A percentile compares a stretch with the other conserved stretches of the same genome.
Evolutionary conservation across 2,797 vertebrate species (phyloP).

Genomic region (Mormyrops boulengeri): DNA sequence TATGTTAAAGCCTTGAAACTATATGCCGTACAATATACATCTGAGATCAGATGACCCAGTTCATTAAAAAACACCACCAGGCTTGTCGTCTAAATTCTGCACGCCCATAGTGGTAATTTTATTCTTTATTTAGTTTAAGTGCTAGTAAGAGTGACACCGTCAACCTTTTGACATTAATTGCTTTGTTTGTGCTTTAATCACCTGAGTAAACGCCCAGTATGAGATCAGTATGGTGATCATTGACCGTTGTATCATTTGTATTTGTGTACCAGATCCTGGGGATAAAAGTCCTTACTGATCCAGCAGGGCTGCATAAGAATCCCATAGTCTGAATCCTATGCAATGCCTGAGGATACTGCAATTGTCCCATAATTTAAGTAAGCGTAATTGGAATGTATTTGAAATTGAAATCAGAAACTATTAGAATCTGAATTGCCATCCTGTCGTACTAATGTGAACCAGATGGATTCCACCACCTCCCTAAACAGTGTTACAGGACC

Average conservation of each 20-base stretch:
- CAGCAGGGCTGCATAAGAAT: background rate
- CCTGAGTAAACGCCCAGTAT: background rate
- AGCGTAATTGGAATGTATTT: constrained; percentile 11
- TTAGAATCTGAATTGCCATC: background rate
- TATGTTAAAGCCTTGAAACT: constrained; percentile 51
- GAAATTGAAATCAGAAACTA: constrained; percentile 9
- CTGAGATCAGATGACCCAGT: constrained; percentile 46
- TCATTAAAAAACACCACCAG: constrained; percentile 30
- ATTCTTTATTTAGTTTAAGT: background rate
- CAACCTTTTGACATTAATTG: background rate
- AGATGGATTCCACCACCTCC: background rate
- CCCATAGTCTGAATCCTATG: background rate
- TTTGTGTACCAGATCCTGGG: background rate
- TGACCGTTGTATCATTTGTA: background rate
- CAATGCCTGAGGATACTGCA: background rate
- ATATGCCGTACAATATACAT: constrained; percentile 34
- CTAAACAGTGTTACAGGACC: background rate
- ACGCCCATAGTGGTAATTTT: background rate
- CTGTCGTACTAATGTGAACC: background rate
- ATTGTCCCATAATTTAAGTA: background rate
- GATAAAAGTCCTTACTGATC: background rate
- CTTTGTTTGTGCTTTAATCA: background rate
- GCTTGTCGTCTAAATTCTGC: constrained; percentile 20
- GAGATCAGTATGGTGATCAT: background rate
- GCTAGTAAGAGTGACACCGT: background rate